A percentile compares a stretch with the other conserved stretches of the same genome.
phyloP scores from a whole-genome alignment of 2,888 invertebrate species.

The Onthophagus sagittarius region DNA sequence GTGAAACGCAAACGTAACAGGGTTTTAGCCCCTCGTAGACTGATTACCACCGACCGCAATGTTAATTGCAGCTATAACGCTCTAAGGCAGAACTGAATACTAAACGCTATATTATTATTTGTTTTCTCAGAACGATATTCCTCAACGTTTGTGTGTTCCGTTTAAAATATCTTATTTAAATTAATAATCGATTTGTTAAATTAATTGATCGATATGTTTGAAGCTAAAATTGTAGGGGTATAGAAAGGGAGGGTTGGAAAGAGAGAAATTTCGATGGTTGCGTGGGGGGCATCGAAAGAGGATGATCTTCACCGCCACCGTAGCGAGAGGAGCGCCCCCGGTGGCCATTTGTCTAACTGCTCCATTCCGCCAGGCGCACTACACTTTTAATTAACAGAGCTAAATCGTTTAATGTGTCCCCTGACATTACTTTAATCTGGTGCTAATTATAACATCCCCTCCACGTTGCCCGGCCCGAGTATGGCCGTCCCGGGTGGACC shows the following conservation, averaged over 20 bases:
- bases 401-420: constrained; percentile 57
- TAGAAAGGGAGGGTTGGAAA: background rate
- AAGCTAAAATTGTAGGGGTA: background rate
- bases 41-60: constrained; percentile 47
- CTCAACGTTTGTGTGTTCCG: background rate
- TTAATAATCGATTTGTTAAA: background rate
- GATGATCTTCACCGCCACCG: constrained; percentile 16
- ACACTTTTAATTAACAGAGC: constrained; percentile 54
- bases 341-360: constrained; percentile 45
- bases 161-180: too few relatives aligned
- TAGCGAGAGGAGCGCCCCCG: constrained; percentile 31
- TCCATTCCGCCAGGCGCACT: constrained; percentile 40
- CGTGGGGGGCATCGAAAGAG: background rate
- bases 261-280: background rate
- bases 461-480: constrained; percentile 22
- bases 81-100: constrained; percentile 43
- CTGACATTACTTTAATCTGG: constrained; percentile 63
- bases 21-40: constrained; percentile 29
- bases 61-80: constrained; percentile 46
- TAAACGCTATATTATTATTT: constrained; percentile 23
- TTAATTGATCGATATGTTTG: background rate
- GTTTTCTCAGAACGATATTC: constrained; percentile 3
- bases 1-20: background rate
- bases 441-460: constrained; percentile 57
- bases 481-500: background rate